Percentiles rank a stretch among this genome's conserved stretches.
These are phyloP conservation scores for Ondatra zibethicus DNA, from an alignment of 2,113 vertebrate genomes.

Conservation along the genomic window DNA sequence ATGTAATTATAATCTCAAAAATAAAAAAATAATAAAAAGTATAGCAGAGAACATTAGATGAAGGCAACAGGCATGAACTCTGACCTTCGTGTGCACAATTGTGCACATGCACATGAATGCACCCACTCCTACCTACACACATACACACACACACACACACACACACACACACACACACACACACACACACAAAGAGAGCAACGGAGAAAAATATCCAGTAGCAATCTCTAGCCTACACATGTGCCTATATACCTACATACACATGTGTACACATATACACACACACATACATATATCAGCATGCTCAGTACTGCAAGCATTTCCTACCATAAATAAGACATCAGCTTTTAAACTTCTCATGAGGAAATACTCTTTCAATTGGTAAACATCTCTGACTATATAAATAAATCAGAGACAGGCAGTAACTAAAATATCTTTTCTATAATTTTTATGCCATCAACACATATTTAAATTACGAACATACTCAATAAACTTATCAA, in stretches of 20 bases:
- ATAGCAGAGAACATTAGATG: neutral
- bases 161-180: neutral
- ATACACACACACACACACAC: neutral
- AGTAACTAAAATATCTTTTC: slow-evolving; percentile 27
- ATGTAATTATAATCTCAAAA: neutral
- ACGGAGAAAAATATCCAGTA: neutral
- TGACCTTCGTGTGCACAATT: neutral
- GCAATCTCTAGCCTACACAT: neutral
- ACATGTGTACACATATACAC: neutral
- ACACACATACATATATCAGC: neutral
- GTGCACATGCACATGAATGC: neutral
- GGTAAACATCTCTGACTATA: slow-evolving; percentile 5
- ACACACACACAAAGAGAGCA: neutral
- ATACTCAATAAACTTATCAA: slow-evolving; percentile 50
- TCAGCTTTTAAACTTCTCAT: slow-evolving; percentile 35
- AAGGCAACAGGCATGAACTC: neutral
- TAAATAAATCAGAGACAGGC: slow-evolving; percentile 2
- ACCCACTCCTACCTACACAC: neutral
- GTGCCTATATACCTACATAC: neutral
- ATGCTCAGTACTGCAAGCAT: neutral
- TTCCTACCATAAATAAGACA: slow-evolving; percentile 42
- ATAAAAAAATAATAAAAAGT: neutral
- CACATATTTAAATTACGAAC: slow-evolving; percentile 7
- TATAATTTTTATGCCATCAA: slow-evolving; percentile 21
- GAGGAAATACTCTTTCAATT: slow-evolving; percentile 51